Evolutionary conservation across 2,113 vertebrate genomes (phyloP).

Genomic region (Triplophysa siluroides): DNA sequence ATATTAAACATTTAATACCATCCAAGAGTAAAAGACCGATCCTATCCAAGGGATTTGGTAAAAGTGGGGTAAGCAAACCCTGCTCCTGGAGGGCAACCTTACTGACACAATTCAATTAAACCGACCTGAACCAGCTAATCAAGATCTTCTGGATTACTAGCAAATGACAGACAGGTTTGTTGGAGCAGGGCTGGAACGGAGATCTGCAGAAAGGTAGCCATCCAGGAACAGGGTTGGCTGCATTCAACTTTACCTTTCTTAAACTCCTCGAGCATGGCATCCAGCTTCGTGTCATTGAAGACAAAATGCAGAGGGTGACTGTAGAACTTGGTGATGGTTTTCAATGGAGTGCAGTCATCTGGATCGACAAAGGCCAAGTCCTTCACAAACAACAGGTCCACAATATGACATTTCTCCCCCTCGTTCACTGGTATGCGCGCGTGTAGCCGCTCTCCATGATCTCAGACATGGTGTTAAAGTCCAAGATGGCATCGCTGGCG

Average conservation of each 20-base stretch:
- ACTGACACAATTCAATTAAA: too few species aligned
- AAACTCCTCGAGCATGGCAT: constrained; percentile 58
- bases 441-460: constrained; percentile 60
- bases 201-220: too few species aligned
- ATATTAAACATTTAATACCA: too few species aligned
- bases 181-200: too few species aligned
- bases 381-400: constrained; percentile 57
- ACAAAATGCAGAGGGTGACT: constrained; percentile 59
- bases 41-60: too few species aligned
- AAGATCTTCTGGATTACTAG: too few species aligned
- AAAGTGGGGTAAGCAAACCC: too few species aligned
- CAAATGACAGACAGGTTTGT: too few species aligned
- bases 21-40: too few species aligned
- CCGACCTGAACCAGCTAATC: too few species aligned
- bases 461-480: constrained; percentile 58
- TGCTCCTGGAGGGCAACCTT: too few species aligned
- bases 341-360: constrained; percentile 55
- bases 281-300: constrained; percentile 59
- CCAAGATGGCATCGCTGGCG: constrained; percentile 49
- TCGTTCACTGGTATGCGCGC: constrained; percentile 56
- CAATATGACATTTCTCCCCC: constrained; percentile 54
- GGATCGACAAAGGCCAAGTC: constrained; percentile 59
- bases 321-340: constrained; percentile 59
- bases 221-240: not conserved
- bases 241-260: constrained; percentile 51